Evolutionary conservation across 2,888 invertebrate genomes (phyloP).

Genomic region (Lasiommata megera): DNA sequence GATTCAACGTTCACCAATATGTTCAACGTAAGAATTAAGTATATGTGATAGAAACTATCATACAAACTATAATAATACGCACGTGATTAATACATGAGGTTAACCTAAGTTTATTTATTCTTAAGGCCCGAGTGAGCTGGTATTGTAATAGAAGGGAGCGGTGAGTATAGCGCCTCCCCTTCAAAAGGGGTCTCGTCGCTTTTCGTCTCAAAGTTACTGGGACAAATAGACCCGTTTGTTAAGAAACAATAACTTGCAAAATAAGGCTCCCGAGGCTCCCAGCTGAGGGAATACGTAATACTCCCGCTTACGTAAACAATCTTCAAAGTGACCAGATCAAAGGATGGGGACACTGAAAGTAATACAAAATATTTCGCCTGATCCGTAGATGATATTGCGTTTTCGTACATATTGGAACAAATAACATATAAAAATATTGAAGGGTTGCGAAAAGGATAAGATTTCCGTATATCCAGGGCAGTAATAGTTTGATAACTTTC

Average conservation of each 20-base stretch:
- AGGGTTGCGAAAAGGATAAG: background rate
- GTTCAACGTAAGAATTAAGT: no score
- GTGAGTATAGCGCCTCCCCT: background rate
- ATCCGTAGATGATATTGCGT: slow-evolving; percentile 5
- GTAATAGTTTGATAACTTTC: no score
- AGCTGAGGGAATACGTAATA: slow-evolving; percentile 34
- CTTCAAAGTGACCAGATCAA: slow-evolving; percentile 36
- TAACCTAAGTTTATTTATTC: no score
- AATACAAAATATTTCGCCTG: slow-evolving; percentile 14
- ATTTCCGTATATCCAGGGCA: no score
- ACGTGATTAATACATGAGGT: no score
- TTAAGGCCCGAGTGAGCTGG: background rate
- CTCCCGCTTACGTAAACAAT: slow-evolving; percentile 26
- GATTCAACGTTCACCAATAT: no score
- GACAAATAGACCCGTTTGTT: slow-evolving; percentile 19
- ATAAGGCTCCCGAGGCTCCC: slow-evolving; percentile 21
- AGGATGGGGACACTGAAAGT: slow-evolving; percentile 27
- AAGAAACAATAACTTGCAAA: slow-evolving; percentile 38
- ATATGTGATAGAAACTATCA: no score
- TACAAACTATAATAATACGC: no score
- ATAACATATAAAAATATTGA: slow-evolving; percentile 4
- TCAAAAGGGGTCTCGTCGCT: background rate
- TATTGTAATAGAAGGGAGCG: no score
- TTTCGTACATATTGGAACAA: slow-evolving; percentile 4
- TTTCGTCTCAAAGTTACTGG: slow-evolving; percentile 2